Base-by-base conservation (phyloP, 1,140 invertebrate species). In the Sitobion miscanthi region DNA sequence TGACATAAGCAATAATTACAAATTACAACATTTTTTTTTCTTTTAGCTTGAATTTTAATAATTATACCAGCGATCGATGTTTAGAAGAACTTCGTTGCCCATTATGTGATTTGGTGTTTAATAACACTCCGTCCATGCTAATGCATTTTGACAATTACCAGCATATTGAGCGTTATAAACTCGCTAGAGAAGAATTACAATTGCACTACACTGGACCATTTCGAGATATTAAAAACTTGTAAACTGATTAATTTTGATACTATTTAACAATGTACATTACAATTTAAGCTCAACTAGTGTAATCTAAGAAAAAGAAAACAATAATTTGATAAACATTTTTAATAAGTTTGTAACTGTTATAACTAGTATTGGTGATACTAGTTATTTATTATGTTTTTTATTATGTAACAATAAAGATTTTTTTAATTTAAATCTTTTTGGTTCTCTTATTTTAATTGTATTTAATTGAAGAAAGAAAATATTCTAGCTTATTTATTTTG, bases 101-200 rank as follows among this genome's bases (percentile, higher is more conserved):
- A 45, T 93, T 93, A 86, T 93, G 91, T 57, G 21, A 52, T 3
- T 86, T 85, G 30, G 45, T 38, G 30, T 86, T 93, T 86, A 30
- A 52, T 8, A 93, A 54, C 23, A 86, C 54, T 42, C 21, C 25
- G 30, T 54, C 91, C 21, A 57, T 93, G 5, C 25, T 25, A 57
- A 93, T 54, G 47, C 91, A 93, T 57, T 93, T 92, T 30, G 52
- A 93, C 3, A 83, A 93, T 57, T n/a, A 52, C 25, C 82, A 85
- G 25, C 91, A 93, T 85, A 45, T 93, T 57, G 82, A 54, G 7
- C 69, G 82, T 54, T 93, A 93, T 45, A 86, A 93, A n/a, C 38
- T 86, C 21, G 91, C 82, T 47, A 93, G 45, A 86, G 77, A 86
- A 45, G 91, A 93, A 85, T 86, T 93, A 8, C 9, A 30, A 2